Conservation (phyloP, 2,113 vertebrate genomes). For the Xyrauchen texanus region DNA sequence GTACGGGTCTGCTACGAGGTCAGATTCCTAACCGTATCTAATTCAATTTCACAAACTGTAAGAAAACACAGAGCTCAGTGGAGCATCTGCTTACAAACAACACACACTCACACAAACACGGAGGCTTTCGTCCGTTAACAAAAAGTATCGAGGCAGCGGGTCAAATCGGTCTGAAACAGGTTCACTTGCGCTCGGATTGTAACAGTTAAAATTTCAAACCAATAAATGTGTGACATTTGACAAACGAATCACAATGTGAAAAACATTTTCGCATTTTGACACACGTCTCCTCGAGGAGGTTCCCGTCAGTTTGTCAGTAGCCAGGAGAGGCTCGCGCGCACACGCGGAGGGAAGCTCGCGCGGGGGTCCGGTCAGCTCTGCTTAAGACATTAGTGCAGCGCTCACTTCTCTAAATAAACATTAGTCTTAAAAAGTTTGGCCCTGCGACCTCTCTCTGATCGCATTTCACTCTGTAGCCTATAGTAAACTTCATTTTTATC, state of each 20-base stretch:
- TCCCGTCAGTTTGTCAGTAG: slow-evolving; percentile 35
- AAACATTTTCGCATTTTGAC: slow-evolving; percentile 38
- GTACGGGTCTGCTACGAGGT: slow-evolving; percentile 73
- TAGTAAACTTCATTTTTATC: slow-evolving; percentile 77
- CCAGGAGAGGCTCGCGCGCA: slow-evolving; percentile 20
- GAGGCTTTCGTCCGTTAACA: neutral
- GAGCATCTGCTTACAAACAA: neutral
- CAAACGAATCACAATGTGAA: no score
- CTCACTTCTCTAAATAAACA: slow-evolving; percentile 98
- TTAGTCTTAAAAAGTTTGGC: slow-evolving; percentile 99
- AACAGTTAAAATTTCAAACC: slow-evolving; percentile 14
- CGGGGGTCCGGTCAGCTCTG: slow-evolving; percentile 73
- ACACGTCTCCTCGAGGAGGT: slow-evolving; percentile 17
- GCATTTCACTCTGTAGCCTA: slow-evolving; percentile 83
- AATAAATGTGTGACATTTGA: slow-evolving; percentile 5
- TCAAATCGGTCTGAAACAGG: slow-evolving; percentile 17
- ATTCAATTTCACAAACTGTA: slow-evolving; percentile 83
- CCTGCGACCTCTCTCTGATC: slow-evolving; percentile 87
- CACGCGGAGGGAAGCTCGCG: slow-evolving; percentile 62
- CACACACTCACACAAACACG: slow-evolving; percentile 12
- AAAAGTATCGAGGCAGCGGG: slow-evolving; percentile 3
- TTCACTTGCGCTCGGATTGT: neutral
- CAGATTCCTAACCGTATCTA: slow-evolving; percentile 79
- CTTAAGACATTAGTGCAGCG: slow-evolving; percentile 91
- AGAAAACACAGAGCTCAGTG: slow-evolving; percentile 68